Percentiles rank a stretch among this genome's conserved stretches.
Evolutionary conservation across 2,797 vertebrate genomes (phyloP).

Genomic region (Hoplostethus mediterraneus): DNA sequence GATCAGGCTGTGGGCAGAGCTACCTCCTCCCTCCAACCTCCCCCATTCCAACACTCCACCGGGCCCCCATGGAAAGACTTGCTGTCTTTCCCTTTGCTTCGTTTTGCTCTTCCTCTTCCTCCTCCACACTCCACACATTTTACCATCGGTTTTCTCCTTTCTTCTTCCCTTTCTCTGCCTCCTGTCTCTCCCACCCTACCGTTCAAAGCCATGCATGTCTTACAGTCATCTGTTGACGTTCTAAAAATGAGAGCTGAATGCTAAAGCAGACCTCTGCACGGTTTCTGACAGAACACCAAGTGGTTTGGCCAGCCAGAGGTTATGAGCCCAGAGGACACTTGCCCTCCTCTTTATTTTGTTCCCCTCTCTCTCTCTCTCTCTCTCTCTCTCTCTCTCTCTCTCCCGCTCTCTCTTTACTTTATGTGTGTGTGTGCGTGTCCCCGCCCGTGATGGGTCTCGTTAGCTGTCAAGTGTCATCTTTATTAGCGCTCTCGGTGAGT

Average conservation of each 20-base stretch:
- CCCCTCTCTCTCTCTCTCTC: constrained; percentile 44
- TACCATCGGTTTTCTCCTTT: constrained; percentile 2
- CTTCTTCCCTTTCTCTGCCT: constrained; percentile 11
- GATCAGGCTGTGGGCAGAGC: constrained; percentile 55
- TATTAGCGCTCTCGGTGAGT: constrained; percentile 85
- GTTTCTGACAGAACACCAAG: constrained; percentile 50
- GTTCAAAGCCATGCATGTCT: constrained; percentile 37
- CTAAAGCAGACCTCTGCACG: constrained; percentile 27
- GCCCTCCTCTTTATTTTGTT: constrained; percentile 44
- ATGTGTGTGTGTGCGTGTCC: constrained; percentile 62
- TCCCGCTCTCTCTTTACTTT: constrained; percentile 19
- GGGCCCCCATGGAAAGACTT: constrained; percentile 58
- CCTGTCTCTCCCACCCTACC: constrained; percentile 4
- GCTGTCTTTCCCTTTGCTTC: constrained; percentile 32
- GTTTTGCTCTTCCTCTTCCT: constrained; percentile 12
- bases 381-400: constrained; percentile 25
- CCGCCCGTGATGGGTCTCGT: constrained; percentile 75
- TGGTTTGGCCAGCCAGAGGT: constrained; percentile 67
- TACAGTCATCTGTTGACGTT: constrained; percentile 63
- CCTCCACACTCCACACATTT: not conserved
- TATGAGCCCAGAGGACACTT: constrained; percentile 61
- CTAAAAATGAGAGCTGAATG: constrained; percentile 49
- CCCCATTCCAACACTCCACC: constrained; percentile 27
- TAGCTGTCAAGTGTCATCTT: constrained; percentile 88
- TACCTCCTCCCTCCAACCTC: constrained; percentile 45